Conservation (phyloP, 2,888 invertebrate genomes). For the Atrina japonica region DNA sequence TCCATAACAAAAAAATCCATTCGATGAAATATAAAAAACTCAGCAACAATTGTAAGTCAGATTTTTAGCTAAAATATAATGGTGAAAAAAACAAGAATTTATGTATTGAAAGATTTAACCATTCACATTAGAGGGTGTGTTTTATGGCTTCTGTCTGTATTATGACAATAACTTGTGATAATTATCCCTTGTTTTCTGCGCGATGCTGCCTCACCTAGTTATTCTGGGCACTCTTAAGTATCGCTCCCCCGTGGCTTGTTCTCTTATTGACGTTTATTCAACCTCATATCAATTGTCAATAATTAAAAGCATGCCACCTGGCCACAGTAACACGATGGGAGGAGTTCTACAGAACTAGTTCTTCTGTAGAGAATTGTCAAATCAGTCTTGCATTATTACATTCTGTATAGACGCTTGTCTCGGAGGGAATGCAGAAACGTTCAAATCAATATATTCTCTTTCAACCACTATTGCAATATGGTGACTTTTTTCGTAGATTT, state of each 20-base stretch:
- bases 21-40: too few species aligned
- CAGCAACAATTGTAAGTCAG: too few species aligned
- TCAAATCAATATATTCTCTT: constrained; percentile 1
- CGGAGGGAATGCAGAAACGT: constrained; percentile 13
- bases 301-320: constrained; percentile 50
- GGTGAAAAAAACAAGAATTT: too few species aligned
- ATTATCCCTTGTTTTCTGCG: too few species aligned
- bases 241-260: constrained; percentile 42
- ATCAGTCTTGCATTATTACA: constrained; percentile 9
- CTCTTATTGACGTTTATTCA: constrained; percentile 38
- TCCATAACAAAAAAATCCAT: too few species aligned
- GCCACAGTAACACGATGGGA: constrained; percentile 51
- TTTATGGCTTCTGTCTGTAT: too few species aligned
- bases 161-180: too few species aligned
- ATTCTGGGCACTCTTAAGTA: constrained; percentile 28
- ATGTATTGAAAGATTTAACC: too few species aligned
- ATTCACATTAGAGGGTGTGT: too few species aligned
- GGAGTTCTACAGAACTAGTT: constrained; percentile 7
- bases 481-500: not conserved
- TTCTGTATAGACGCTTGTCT: constrained; percentile 8
- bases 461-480: constrained; percentile 3
- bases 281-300: constrained; percentile 40
- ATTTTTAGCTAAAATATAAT: too few species aligned
- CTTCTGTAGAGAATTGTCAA: constrained; percentile 28
- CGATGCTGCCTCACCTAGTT: too few species aligned